These are phyloP conservation scores for Drosophila ironensis DNA, from an alignment of 1,140 invertebrate species.

Conservation along the genomic window DNA sequence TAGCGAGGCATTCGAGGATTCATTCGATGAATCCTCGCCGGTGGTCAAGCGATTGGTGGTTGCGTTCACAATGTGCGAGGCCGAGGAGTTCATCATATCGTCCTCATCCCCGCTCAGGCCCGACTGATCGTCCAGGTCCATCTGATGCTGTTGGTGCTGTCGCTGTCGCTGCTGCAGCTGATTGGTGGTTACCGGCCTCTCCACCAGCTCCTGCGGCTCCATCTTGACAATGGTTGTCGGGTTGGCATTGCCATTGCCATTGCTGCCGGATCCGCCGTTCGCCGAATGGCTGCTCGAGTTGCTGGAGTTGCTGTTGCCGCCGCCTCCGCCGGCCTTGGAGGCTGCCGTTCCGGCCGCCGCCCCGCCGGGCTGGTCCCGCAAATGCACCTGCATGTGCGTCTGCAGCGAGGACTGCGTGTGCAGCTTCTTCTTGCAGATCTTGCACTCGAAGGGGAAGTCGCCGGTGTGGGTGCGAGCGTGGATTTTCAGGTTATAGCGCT, in stretches of 20 bases:
- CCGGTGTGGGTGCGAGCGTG: constrained; percentile 86
- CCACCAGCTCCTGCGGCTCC: constrained; percentile 52
- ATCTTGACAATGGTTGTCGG: constrained; percentile 56
- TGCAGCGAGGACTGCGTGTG: constrained; percentile 79
- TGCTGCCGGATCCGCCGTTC: constrained; percentile 9
- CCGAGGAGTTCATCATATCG: constrained; percentile 13
- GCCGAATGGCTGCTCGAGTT: constrained; percentile 23
- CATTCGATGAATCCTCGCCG: constrained; percentile 75
- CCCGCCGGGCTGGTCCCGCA: constrained; percentile 60
- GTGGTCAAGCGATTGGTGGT: constrained; percentile 69
- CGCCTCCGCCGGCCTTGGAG: background rate
- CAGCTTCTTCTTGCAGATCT: constrained; percentile 83
- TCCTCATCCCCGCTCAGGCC: constrained; percentile 62
- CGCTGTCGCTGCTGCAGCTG: constrained; percentile 18
- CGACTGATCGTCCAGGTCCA: constrained; percentile 74
- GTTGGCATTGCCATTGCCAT: background rate
- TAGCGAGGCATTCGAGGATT: constrained; percentile 75
- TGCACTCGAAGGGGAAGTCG: constrained; percentile 87
- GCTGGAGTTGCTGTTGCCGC: constrained; percentile 31
- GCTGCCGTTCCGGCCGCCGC: constrained; percentile 7
- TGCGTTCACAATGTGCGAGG: constrained; percentile 52
- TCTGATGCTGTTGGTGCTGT: constrained; percentile 49
- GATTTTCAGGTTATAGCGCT: constrained; percentile 84
- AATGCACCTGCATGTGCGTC: constrained; percentile 81
- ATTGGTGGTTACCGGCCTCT: constrained; percentile 53